phyloP scores from a whole-genome alignment of 1,140 invertebrate species.

The Portunus trituberculatus region DNA sequence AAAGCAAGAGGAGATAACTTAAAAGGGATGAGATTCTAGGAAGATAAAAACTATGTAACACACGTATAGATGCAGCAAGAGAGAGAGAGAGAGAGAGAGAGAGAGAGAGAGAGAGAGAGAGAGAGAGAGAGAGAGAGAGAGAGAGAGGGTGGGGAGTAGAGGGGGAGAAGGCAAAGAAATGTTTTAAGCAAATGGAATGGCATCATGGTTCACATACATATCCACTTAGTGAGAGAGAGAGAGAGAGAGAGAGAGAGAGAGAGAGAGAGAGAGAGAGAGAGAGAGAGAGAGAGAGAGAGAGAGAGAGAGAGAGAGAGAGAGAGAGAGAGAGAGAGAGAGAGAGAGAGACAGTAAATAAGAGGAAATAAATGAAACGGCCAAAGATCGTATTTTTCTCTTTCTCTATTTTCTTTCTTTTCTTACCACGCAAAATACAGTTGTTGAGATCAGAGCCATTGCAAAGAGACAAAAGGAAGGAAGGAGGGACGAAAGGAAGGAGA shows the following conservation, averaged over 20 bases:
- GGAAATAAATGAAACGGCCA: too few relatives aligned
- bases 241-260: too few relatives aligned
- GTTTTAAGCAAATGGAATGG: background rate
- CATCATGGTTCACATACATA: too few relatives aligned
- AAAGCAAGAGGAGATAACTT: background rate
- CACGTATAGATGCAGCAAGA: background rate
- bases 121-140: constrained; percentile 36
- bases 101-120: constrained; percentile 43
- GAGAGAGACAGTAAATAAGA: background rate
- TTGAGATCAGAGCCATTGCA: too few relatives aligned
- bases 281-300: background rate
- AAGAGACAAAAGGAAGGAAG: background rate
- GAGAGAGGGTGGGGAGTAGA: constrained; percentile 8
- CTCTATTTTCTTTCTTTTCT: too few relatives aligned
- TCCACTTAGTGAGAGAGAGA: too few relatives aligned
- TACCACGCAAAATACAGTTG: too few relatives aligned
- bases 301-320: background rate
- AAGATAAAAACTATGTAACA: background rate
- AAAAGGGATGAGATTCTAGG: background rate
- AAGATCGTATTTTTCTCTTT: too few relatives aligned
- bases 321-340: background rate
- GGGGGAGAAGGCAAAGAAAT: background rate
- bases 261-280: background rate
- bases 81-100: background rate
- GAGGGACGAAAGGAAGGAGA: background rate